A percentile compares a stretch with the other conserved stretches of the same genome.
phyloP scores from a whole-genome alignment of 2,888 invertebrate species.

The Lasioglossum leucozonium region DNA sequence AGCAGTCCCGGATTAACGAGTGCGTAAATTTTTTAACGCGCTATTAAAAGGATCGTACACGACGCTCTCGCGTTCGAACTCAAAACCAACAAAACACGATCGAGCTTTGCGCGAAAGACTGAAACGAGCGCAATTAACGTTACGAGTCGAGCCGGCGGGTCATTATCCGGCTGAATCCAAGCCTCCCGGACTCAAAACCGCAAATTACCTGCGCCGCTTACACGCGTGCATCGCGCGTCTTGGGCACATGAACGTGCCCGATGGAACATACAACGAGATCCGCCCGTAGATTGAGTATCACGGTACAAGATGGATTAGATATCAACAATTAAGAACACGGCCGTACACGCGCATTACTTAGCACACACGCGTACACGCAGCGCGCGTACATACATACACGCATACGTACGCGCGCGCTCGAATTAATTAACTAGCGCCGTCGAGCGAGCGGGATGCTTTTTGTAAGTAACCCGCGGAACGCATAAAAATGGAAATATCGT shows the following conservation, averaged over 20 bases:
- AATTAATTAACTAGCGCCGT: constrained; percentile 33
- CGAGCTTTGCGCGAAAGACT: constrained; percentile 55
- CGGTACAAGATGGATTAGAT: constrained; percentile 55
- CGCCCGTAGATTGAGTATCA: constrained; percentile 25
- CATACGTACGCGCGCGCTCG: neutral
- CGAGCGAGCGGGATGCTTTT: neutral
- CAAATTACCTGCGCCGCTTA: constrained; percentile 40
- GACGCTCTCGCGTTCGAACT: constrained; percentile 22
- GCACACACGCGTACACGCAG: neutral
- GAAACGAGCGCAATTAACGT: constrained; percentile 67
- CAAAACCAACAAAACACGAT: constrained; percentile 30
- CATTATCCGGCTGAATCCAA: constrained; percentile 59
- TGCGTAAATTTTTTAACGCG: constrained; percentile 66
- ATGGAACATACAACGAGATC: neutral
- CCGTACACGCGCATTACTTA: constrained; percentile 33
- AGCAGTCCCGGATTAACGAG: constrained; percentile 55
- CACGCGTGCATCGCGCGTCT: neutral
- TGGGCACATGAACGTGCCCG: constrained; percentile 1
- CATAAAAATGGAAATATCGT: constrained; percentile 18
- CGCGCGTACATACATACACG: too few relatives aligned
- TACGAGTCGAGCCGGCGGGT: constrained; percentile 50
- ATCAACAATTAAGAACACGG: constrained; percentile 62
- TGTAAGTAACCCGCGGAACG: neutral
- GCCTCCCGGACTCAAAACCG: constrained; percentile 58
- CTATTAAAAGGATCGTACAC: constrained; percentile 58